Base-by-base conservation (phyloP, 2,888 invertebrate genomes). In the Atherix ibis region DNA sequence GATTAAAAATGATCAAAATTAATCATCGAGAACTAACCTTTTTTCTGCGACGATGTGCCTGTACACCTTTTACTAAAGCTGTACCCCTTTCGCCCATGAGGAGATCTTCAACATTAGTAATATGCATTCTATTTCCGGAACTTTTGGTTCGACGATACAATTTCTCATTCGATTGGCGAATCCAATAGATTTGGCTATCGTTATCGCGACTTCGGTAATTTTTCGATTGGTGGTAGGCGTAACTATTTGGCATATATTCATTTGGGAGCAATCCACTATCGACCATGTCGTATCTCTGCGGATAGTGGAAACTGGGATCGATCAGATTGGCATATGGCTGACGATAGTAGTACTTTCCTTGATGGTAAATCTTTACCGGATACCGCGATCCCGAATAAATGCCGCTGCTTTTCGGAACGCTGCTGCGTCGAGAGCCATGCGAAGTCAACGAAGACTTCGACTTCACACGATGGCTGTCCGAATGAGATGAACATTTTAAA, bases 61-160 rank as follows among this genome's bases (percentile, higher is more conserved):
- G 38, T 12, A 35, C 31, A 14, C 34, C 32, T 31, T 40, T 40
- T 19, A 36, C 30, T 10, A 36, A 12, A 26, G 29, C 29, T 8
- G 35, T 10, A 27, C 26, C 28, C 9, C n/a, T 32, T 9, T 40
- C 36, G 10, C 31, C 18, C 12, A 31, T 33, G 37, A 58, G 38
- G 40, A 57, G 43, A 45, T 58, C 58, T 40, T 57, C 58, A 34
- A 57, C 51, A 43, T 58, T 58, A 25, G 53, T 52, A 42, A 57
- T 53, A 22, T 50, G 56, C 38, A 14, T 50, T 48, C 4, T 43
- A 18, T 34, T 36, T 10, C 52, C 53, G 40, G 52, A 34, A 44
- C 56, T 56, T 38, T 53, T 57, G 49, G 53, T 57, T 10, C 54
- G 46, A 14, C 37, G 39, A 31, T 40, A 38, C 3, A 39, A 31